phyloP scores from a whole-genome alignment of 2,888 invertebrate species.

The Acleris sparsana region DNA sequence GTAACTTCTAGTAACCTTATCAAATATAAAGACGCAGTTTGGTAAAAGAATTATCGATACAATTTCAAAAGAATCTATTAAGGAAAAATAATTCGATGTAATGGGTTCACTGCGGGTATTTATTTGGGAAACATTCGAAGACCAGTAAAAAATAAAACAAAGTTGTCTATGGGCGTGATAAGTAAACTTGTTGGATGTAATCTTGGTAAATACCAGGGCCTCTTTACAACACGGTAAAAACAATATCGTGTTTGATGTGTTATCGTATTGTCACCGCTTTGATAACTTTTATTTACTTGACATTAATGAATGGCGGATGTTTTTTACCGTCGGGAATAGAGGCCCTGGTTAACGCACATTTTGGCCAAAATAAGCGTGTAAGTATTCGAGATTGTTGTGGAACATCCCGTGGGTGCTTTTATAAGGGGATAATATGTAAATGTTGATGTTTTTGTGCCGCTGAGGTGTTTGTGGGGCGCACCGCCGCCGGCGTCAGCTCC shows the following conservation, averaged over 20 bases:
- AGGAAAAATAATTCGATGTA: no score
- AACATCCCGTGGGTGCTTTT: constrained; percentile 23
- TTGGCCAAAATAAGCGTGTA: no score
- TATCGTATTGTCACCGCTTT: no score
- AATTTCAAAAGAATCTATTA: no score
- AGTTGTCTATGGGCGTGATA: constrained; percentile 14
- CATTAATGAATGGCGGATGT: no score
- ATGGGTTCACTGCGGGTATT: no score
- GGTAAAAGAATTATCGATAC: no score
- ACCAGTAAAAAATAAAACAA: constrained; percentile 17
- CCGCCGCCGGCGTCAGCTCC: neutral
- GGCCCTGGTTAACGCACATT: neutral
- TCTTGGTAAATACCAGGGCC: constrained; percentile 30
- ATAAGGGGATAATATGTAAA: constrained; percentile 21
- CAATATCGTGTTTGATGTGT: no score
- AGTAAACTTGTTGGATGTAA: constrained; percentile 12
- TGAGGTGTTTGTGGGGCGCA: constrained; percentile 8
- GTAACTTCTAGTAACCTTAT: no score
- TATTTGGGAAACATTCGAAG: neutral
- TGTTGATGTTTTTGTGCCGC: constrained; percentile 19
- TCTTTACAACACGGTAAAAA: no score
- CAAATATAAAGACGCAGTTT: no score
- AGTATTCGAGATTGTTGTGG: constrained; percentile 3
- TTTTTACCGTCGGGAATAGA: neutral
- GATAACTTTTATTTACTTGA: no score